phyloP scores from a whole-genome alignment of 2,888 invertebrate genomes.

The Sympetrum striolatum region DNA sequence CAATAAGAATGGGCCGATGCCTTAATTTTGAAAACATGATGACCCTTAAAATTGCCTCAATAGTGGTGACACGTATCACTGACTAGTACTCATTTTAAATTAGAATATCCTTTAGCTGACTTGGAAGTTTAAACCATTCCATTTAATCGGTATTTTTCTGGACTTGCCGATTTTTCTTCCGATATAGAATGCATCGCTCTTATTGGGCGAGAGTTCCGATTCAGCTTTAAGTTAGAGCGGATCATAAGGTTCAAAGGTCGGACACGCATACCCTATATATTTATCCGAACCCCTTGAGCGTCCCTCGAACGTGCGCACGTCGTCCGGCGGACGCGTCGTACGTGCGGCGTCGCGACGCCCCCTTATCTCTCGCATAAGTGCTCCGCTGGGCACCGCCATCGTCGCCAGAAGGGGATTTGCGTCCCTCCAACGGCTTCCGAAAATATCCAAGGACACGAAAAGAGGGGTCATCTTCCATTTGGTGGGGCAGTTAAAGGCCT shows the following conservation, averaged over 20 bases:
- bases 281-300: neutral
- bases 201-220: no score
- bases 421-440: neutral
- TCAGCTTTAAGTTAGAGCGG: no score
- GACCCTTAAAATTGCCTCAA: no score
- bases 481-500: neutral
- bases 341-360: neutral
- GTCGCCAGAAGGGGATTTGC: neutral
- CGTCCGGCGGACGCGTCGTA: neutral
- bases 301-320: neutral
- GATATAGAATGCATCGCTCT: no score
- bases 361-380: neutral
- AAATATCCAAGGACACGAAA: neutral
- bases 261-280: neutral
- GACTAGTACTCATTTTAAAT: no score
- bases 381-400: neutral
- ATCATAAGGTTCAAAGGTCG: neutral
- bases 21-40: no score
- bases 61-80: no score
- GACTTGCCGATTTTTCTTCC: no score
- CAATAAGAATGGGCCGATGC: no score
- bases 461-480: neutral
- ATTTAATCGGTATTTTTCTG: no score
- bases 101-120: no score
- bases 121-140: no score